These are phyloP conservation scores for Triplophysa dalaica DNA, from an alignment of 2,113 vertebrate genomes.

Conservation along the genomic window DNA sequence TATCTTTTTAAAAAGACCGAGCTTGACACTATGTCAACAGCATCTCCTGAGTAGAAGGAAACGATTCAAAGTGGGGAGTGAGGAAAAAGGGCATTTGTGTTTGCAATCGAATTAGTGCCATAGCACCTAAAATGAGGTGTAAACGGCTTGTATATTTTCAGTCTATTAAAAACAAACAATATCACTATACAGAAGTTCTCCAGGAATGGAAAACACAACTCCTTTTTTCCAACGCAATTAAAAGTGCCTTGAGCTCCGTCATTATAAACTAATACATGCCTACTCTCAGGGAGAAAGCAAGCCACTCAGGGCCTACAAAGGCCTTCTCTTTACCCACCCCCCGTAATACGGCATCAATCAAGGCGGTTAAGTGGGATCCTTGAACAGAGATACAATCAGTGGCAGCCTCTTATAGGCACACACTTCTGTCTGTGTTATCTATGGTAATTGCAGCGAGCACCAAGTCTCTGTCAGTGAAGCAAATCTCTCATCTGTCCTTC, in stretches of 20 bases:
- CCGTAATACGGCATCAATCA: slow-evolving; percentile 71
- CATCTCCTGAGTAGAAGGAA: slow-evolving; percentile 56
- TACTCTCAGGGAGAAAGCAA: slow-evolving; percentile 52
- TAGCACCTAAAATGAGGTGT: not conserved
- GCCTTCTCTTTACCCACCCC: slow-evolving; percentile 39
- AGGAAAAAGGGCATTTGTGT: slow-evolving; percentile 22
- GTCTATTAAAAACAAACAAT: slow-evolving; percentile 1
- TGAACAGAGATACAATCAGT: slow-evolving; percentile 76
- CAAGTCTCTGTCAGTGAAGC: slow-evolving; percentile 39
- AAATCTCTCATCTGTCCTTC: slow-evolving; percentile 35
- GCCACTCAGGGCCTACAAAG: slow-evolving; percentile 57
- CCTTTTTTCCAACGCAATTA: slow-evolving; percentile 5
- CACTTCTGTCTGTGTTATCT: slow-evolving; percentile 77
- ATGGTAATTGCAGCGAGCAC: slow-evolving; percentile 49
- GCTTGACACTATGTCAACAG: slow-evolving; percentile 62
- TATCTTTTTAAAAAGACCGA: slow-evolving; percentile 63
- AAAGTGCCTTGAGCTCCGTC: not conserved
- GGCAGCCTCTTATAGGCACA: slow-evolving; percentile 68
- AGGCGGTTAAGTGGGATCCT: slow-evolving; percentile 74
- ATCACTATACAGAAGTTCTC: not conserved
- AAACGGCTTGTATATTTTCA: not conserved
- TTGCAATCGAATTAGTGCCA: not conserved
- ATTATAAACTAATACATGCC: slow-evolving; percentile 64
- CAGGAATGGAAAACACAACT: not conserved
- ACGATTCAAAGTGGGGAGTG: slow-evolving; percentile 10